Evolutionary conservation across 2,888 invertebrate species (phyloP).

Genomic region (Belgica antarctica): DNA sequence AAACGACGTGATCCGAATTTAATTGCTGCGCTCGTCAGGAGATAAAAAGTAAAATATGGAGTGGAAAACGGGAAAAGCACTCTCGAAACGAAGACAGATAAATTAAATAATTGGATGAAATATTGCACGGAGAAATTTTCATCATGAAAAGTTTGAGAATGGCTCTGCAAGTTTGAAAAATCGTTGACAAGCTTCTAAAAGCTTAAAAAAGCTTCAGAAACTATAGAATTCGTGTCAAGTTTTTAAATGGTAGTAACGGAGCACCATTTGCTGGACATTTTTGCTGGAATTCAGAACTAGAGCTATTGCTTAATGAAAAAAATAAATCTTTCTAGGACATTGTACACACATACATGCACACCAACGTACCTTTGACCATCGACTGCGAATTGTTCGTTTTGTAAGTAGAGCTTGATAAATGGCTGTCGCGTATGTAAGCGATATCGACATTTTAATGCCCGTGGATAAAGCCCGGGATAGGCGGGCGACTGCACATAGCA

Average conservation of each 20-base stretch:
- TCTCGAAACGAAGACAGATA: constrained; percentile 19
- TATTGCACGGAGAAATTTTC: constrained; percentile 20
- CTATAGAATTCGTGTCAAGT: too few relatives aligned
- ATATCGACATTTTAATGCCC: constrained; percentile 87
- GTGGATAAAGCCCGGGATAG: constrained; percentile 87
- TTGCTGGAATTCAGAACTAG: too few relatives aligned
- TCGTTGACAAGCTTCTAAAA: too few relatives aligned
- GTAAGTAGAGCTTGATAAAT: constrained; percentile 86
- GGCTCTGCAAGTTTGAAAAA: too few relatives aligned
- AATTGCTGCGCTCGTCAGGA: constrained; percentile 25
- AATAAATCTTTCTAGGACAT: too few relatives aligned
- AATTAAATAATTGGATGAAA: constrained; percentile 29
- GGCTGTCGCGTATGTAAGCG: constrained; percentile 83
- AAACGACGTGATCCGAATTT: constrained; percentile 38
- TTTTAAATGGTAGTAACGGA: too few relatives aligned
- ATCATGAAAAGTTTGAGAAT: too few relatives aligned
- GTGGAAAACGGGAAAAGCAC: not conserved
- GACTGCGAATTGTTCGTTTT: constrained; percentile 91
- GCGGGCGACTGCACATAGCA: constrained; percentile 93
- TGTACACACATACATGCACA: not conserved
- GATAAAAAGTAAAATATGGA: not conserved
- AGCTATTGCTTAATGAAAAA: too few relatives aligned
- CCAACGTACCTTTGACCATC: constrained; percentile 70
- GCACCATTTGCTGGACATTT: too few relatives aligned
- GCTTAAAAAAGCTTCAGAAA: too few relatives aligned